Evolutionary conservation across 2,888 invertebrate genomes (phyloP).

Genomic region (Cheilosia scutellata): DNA sequence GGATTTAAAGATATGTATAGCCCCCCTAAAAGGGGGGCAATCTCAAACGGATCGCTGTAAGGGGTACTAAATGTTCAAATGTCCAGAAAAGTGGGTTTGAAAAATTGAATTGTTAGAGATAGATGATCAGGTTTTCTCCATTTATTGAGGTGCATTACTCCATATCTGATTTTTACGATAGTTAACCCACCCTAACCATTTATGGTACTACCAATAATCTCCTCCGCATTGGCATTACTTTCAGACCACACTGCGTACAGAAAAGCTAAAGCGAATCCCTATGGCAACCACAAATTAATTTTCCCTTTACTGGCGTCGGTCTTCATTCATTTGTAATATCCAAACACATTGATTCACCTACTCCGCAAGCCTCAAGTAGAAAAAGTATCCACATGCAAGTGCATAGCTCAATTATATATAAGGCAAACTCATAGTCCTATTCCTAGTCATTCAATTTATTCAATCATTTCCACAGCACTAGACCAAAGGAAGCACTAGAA

Average conservation of each 20-base stretch:
- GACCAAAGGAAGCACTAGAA: background rate
- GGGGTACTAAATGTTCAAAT: too few relatives aligned
- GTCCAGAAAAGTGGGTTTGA: too few relatives aligned
- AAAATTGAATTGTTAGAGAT: too few relatives aligned
- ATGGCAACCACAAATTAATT: slow-evolving; percentile 54
- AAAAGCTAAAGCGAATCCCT: background rate
- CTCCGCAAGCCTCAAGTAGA: background rate
- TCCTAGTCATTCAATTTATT: slow-evolving; percentile 47
- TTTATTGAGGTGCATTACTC: too few relatives aligned
- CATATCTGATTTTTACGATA: too few relatives aligned
- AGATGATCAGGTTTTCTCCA: too few relatives aligned
- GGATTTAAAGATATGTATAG: too few relatives aligned
- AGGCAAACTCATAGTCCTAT: background rate
- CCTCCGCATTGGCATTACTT: background rate
- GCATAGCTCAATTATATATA: background rate
- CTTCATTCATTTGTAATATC: slow-evolving; percentile 28
- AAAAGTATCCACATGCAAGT: background rate
- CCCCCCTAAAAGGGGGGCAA: too few relatives aligned
- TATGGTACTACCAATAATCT: background rate
- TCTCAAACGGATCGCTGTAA: too few relatives aligned
- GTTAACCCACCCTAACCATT: too few relatives aligned
- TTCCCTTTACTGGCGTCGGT: slow-evolving; percentile 17
- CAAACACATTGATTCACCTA: background rate
- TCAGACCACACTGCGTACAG: background rate
- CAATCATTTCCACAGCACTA: slow-evolving; percentile 40